Evolutionary conservation across 2,113 vertebrate species (phyloP).

Genomic region (Helogale parvula): DNA sequence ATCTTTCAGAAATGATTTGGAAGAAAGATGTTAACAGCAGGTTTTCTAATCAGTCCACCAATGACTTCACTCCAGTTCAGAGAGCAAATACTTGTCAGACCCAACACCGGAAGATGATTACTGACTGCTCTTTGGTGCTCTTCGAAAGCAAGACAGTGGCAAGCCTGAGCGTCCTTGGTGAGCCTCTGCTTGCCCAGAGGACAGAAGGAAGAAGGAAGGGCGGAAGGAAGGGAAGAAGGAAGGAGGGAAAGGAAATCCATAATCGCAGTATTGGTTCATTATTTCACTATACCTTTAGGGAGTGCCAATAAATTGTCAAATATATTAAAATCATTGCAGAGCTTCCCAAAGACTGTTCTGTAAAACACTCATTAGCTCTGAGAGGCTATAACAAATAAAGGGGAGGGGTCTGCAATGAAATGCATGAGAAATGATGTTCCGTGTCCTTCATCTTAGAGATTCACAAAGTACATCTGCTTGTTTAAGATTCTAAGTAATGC

Average conservation of each 20-base stretch:
- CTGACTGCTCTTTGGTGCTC: neutral
- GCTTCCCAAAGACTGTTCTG: neutral
- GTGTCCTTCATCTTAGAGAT: neutral
- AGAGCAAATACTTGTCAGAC: neutral
- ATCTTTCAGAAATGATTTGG: slow-evolving; percentile 25
- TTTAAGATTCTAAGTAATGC: neutral
- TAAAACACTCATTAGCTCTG: neutral
- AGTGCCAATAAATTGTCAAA: neutral
- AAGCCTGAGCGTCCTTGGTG: neutral
- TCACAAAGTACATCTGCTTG: neutral
- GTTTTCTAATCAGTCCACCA: neutral
- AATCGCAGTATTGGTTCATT: neutral
- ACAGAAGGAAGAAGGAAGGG: neutral
- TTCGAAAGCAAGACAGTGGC: neutral
- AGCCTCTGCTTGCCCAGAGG: neutral
- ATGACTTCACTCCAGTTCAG: neutral
- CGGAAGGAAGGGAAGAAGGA: neutral
- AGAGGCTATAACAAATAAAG: neutral
- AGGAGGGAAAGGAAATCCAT: neutral
- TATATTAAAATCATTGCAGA: neutral
- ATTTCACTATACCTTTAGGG: neutral
- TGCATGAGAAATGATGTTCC: neutral
- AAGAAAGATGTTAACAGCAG: slow-evolving; percentile 32
- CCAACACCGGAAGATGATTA: neutral
- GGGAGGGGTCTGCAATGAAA: neutral